A percentile compares a stretch with the other conserved stretches of the same genome.
Evolutionary conservation across 2,113 vertebrate genomes (phyloP).

Genomic region (Empidonax traillii): DNA sequence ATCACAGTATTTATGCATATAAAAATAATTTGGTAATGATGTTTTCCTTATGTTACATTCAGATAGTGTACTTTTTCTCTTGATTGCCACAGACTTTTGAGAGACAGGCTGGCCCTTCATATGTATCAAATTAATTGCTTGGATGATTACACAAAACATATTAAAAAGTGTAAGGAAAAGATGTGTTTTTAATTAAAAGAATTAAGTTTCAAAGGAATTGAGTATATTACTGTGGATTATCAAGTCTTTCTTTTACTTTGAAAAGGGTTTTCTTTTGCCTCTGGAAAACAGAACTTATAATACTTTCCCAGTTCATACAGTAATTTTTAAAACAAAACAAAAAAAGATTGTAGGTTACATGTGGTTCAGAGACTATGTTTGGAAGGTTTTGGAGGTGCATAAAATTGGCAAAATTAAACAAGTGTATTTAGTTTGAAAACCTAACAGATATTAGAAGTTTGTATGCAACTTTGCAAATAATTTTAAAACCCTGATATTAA

Average conservation of each 20-base stretch:
- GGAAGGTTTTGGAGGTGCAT: not conserved
- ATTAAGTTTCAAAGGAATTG: not conserved
- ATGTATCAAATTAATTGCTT: slow-evolving; percentile 5
- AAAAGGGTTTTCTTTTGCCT: not conserved
- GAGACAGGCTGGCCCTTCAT: not conserved
- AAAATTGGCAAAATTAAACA: not conserved
- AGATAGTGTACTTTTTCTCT: not conserved
- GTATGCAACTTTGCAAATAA: not conserved
- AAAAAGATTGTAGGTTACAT: not conserved
- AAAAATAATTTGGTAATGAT: not conserved
- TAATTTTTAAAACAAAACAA: not conserved
- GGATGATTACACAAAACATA: not conserved
- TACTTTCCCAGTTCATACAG: not conserved
- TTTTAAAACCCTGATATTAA: not conserved
- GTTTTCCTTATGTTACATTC: not conserved
- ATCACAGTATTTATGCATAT: not conserved
- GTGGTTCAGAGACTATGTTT: not conserved
- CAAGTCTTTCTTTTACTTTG: not conserved
- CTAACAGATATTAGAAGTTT: not conserved
- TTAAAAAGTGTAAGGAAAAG: not conserved
- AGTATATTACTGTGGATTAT: not conserved
- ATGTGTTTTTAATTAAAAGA: not conserved
- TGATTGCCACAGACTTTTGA: not conserved
- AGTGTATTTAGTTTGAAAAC: not conserved
- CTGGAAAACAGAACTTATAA: not conserved